Evolutionary conservation across 2,797 vertebrate species (phyloP).

Genomic region (Hipposideros larvatus): DNA sequence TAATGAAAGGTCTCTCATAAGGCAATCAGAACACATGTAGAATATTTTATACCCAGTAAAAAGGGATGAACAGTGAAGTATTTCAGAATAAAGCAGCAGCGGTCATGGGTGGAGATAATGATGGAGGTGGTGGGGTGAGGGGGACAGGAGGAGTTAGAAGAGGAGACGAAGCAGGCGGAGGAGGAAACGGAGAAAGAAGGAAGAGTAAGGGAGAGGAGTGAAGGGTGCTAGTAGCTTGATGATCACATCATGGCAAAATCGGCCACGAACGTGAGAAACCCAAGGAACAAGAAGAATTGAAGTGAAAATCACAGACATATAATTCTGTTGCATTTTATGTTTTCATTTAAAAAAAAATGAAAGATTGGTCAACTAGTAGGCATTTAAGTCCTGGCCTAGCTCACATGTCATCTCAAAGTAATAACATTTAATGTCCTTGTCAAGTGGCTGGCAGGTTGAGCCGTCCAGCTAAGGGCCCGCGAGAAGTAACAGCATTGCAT

Average conservation of each 20-base stretch:
- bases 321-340: neutral
- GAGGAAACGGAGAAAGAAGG: accelerated
- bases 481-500: neutral
- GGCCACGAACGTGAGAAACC: neutral
- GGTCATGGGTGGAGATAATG: neutral
- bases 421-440: too few species aligned
- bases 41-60: neutral
- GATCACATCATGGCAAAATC: neutral
- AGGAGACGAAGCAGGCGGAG: too few species aligned
- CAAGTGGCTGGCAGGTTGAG: neutral
- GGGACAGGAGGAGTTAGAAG: too few species aligned
- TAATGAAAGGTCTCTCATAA: neutral
- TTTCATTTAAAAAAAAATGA: neutral
- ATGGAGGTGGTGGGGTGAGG: neutral
- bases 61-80: accelerated
- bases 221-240: accelerated
- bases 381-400: neutral
- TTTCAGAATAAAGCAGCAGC: neutral
- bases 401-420: neutral
- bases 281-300: neutral
- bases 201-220: accelerated
- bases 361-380: neutral
- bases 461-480: neutral
- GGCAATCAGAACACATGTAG: neutral
- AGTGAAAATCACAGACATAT: neutral